These are phyloP conservation scores for Probosciger aterrimus DNA, from an alignment of 2,113 vertebrate species.

Conservation along the genomic window DNA sequence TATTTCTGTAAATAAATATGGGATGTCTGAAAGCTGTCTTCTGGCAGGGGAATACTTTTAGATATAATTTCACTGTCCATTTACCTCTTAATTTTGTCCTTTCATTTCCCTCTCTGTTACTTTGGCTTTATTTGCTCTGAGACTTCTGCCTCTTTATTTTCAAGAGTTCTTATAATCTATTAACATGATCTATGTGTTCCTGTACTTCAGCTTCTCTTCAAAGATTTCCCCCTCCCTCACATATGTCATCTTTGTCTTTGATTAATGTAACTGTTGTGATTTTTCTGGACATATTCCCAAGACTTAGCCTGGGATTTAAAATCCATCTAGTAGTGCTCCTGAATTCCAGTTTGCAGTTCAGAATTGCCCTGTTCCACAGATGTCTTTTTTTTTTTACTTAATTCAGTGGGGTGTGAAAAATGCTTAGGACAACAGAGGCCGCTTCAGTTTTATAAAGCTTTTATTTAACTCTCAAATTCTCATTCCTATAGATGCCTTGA, in stretches of 20 bases:
- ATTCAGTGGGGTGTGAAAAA: neutral
- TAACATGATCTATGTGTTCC: neutral
- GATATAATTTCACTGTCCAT: neutral
- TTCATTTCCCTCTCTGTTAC: neutral
- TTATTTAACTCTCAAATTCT: neutral
- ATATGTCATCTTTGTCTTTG: neutral
- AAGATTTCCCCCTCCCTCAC: neutral
- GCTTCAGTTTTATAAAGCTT: neutral
- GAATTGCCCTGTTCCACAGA: neutral
- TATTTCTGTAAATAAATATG: neutral
- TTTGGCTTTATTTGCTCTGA: neutral
- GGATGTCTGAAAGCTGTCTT: neutral
- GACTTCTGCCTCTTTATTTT: neutral
- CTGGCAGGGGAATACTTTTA: neutral
- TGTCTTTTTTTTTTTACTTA: neutral
- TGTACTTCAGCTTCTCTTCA: neutral
- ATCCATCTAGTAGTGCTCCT: neutral
- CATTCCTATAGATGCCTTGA: neutral
- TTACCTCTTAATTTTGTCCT: constrained; percentile 19
- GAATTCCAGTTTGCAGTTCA: neutral
- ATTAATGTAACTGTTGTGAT: neutral
- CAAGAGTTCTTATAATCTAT: neutral
- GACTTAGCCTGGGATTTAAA: neutral
- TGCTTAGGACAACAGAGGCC: neutral
- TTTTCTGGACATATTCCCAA: neutral